Base-by-base conservation (phyloP, 2,888 invertebrate species). In the Epinotia bilunana region DNA sequence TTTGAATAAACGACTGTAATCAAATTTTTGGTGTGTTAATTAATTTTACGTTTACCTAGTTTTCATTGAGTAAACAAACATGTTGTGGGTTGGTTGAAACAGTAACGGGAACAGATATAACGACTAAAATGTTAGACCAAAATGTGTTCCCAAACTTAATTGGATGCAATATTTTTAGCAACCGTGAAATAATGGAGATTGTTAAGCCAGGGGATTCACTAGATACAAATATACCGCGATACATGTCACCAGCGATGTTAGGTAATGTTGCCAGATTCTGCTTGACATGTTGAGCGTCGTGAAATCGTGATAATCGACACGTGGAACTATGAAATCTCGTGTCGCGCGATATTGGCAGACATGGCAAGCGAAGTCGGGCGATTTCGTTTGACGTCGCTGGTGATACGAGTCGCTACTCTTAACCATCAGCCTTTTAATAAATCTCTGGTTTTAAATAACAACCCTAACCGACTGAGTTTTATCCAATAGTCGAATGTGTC, bases 1-100 rank as follows among this genome's bases (percentile, higher is more conserved):
- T 91, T 89, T 87, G 82, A 91, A 89, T 91, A 91, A 91, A 91
- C 81, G 87, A 88, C 84, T 87, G 85, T 88, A 90, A 83, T 85
- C 83, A 81, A 43, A 82, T 53, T 76, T 7, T 11, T 12, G 49
- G 49, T 61, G 73, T 60, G 79, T 78, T 80, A 65, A 76, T 79
- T 80, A 69, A 69, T 6, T 20, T 64, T 64, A 57, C 67, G 43
- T 72, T 61, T 58, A 39, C 49, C 12, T 65, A 61, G 53, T n/a
- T 16, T 61, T 57, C 28, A 58, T 46, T 43, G 13, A 6, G 49
- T 46, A 12, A 46, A 65, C 23, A 53, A 65, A 20, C 63, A 46
- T 13, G 33, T 33, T n/a, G 12, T 12, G 18, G 12, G 46, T 63
- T 13, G 53, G 7, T 53, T 53, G 7, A 7, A 53, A 53, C 53